Evolutionary conservation across 2,888 invertebrate species (phyloP).

Genomic region (Hirudinaria manillensis): DNA sequence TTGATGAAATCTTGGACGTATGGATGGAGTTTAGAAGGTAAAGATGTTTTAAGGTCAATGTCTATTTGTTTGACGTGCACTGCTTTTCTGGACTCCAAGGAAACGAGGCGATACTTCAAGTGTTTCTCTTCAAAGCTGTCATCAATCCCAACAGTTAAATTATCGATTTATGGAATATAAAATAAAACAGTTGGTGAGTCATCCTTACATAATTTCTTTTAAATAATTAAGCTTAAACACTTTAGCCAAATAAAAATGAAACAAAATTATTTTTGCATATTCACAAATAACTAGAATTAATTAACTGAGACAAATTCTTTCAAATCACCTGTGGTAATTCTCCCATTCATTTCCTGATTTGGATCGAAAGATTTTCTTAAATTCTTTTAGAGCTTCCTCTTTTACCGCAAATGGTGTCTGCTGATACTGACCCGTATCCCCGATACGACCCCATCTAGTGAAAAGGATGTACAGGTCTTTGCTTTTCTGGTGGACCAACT

Average conservation of each 20-base stretch:
- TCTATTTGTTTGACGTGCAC: constrained; percentile 44
- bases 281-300: background rate
- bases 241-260: too few relatives aligned
- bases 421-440: constrained; percentile 56
- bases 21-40: constrained; percentile 50
- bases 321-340: constrained; percentile 47
- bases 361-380: constrained; percentile 56
- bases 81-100: constrained; percentile 47
- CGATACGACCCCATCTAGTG: constrained; percentile 59
- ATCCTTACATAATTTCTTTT: too few relatives aligned
- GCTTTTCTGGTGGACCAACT: constrained; percentile 53
- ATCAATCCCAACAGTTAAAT: constrained; percentile 9
- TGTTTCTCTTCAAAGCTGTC: constrained; percentile 49
- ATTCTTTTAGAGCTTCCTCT: constrained; percentile 57
- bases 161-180: background rate
- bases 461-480: constrained; percentile 57
- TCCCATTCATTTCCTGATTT: constrained; percentile 58
- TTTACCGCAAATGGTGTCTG: constrained; percentile 55
- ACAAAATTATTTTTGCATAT: too few relatives aligned
- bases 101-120: constrained; percentile 57
- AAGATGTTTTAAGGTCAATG: constrained; percentile 49
- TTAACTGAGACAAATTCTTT: background rate
- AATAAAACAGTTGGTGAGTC: background rate
- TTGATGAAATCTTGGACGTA: constrained; percentile 50
- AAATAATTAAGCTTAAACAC: too few relatives aligned